A percentile compares a stretch with the other conserved stretches of the same genome.
Evolutionary conservation across 2,888 invertebrate species (phyloP).

Genomic region (Choreutis nemorana): DNA sequence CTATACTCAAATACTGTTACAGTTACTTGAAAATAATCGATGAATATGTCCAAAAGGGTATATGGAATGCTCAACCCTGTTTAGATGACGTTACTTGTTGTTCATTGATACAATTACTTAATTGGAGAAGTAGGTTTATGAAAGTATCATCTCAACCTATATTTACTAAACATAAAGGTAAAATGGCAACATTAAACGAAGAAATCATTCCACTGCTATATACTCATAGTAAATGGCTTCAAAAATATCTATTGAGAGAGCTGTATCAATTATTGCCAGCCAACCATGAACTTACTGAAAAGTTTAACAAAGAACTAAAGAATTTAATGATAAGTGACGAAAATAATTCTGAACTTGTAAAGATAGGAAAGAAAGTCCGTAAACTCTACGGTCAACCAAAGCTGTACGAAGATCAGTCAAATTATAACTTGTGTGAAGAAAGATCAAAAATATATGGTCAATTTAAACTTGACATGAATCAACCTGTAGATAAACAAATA

Average conservation of each 20-base stretch:
- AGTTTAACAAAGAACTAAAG: constrained; percentile 19
- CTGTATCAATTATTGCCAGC: constrained; percentile 23
- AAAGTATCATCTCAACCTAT: constrained; percentile 39
- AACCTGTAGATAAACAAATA: constrained; percentile 33
- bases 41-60: constrained; percentile 35
- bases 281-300: constrained; percentile 14
- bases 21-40: constrained; percentile 53
- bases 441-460: constrained; percentile 25
- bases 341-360: constrained; percentile 26
- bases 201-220: constrained; percentile 69
- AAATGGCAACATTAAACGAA: constrained; percentile 39
- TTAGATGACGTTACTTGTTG: constrained; percentile 42
- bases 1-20: constrained; percentile 60
- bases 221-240: constrained; percentile 78
- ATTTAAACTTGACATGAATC: constrained; percentile 29
- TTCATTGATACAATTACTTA: constrained; percentile 48
- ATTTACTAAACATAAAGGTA: constrained; percentile 28
- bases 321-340: constrained; percentile 18
- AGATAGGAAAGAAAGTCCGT: constrained; percentile 43
- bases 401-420: constrained; percentile 27
- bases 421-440: constrained; percentile 24
- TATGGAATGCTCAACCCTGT: constrained; percentile 23
- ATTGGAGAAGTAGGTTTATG: constrained; percentile 62
- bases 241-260: constrained; percentile 65
- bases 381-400: constrained; percentile 46